Conservation (phyloP, 2,888 invertebrate genomes). For the Ormia ochracea region DNA sequence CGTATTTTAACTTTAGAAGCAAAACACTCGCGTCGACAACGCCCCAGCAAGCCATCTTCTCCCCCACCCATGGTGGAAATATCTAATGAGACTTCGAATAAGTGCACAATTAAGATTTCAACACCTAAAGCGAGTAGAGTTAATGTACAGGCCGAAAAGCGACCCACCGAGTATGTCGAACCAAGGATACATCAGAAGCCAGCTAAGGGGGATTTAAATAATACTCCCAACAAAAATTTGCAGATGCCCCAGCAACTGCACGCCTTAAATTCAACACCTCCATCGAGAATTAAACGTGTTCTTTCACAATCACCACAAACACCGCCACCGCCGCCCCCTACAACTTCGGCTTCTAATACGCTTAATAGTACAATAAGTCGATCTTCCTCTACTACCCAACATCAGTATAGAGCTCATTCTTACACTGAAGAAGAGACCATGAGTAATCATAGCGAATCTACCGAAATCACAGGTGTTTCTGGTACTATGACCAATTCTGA, state of each 20-base stretch:
- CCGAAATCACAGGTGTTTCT: conserved; percentile 75
- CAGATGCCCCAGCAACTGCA: conserved; percentile 27
- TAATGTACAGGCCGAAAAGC: conserved; percentile 20
- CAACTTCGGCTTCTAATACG: conserved; percentile 63
- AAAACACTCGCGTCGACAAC: conserved; percentile 85
- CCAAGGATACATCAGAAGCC: conserved; percentile 47
- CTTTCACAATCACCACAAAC: conserved; percentile 48
- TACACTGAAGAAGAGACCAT: conserved; percentile 72
- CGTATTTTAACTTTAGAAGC: conserved; percentile 84
- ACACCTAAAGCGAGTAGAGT: conserved; percentile 61
- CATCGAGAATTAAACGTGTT: conserved; percentile 17
- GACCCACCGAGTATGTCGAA: conserved; percentile 59
- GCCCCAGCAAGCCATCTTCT: conserved; percentile 76
- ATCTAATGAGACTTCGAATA: conserved; percentile 64
- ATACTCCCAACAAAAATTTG: background rate
- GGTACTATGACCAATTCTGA: conserved; percentile 71
- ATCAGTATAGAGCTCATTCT: conserved; percentile 34
- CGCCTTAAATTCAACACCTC: conserved; percentile 17
- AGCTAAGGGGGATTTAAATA: background rate
- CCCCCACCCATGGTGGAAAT: conserved; percentile 78
- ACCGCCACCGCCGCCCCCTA: conserved; percentile 62
- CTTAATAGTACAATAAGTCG: conserved; percentile 62
- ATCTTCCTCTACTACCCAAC: conserved; percentile 43
- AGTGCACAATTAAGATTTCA: conserved; percentile 71
- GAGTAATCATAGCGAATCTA: conserved; percentile 75